Base-by-base conservation (phyloP, 2,113 vertebrate genomes). In the Spea bombifrons region DNA sequence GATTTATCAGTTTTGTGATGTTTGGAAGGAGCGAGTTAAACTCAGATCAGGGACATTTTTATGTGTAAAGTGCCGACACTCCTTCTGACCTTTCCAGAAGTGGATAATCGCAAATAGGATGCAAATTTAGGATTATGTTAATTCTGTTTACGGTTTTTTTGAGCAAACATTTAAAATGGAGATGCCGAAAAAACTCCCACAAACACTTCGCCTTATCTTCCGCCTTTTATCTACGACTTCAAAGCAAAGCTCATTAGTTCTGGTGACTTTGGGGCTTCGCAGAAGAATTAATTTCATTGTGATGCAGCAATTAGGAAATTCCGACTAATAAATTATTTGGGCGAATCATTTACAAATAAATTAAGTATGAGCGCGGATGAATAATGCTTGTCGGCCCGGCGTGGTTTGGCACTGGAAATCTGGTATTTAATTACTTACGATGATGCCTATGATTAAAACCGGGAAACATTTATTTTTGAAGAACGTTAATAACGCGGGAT, bases 161-260 rank as follows among this genome's bases (percentile, higher is more conserved):
- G 66, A 57, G n/a, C 43, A 73, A 79, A 73, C 63, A 73, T 48
- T 7, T 43, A 67, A 66, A 78, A 48, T 74, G 61, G 66, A 15
- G 13, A 65, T 63, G 52, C 47, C 50, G 48, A 7, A 63, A 30
- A 30, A 82, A 65, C 43, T 66, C 65, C 47, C 71, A 68, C 45
- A 73, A 47, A 66, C 57, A 16, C 7, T 66, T 59, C 61, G 44
- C 10, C 17, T 80, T 80, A 80, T 80, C 77, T 80, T 8, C 3
- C 1, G 49, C 43, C 77, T 73, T 67, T 73, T 73, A 80, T 80
- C 70, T 80, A 16, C 10, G 43, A 8, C 77, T 73, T 80, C 77
- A 80, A 80, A 80, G 71, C 45, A 47, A 71, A 61, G n/a, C 50
- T 66, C 71, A 66, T 80, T 80, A 73, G 71, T 59, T 67, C 12